Evolutionary conservation across 2,113 vertebrate genomes (phyloP).

Genomic region (Atractosteus spatula): DNA sequence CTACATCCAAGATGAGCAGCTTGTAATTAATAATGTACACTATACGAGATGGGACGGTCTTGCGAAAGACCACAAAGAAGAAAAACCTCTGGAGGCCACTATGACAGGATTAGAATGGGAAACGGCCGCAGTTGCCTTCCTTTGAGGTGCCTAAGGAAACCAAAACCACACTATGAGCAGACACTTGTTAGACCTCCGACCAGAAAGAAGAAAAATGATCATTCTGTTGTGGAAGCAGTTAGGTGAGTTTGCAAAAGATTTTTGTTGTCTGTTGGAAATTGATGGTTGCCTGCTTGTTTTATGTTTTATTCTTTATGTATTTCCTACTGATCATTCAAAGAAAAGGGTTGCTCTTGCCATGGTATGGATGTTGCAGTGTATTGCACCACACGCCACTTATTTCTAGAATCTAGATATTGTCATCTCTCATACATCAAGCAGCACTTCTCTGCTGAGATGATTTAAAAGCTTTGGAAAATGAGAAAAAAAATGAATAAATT

Average conservation of each 20-base stretch:
- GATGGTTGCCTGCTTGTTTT: no score
- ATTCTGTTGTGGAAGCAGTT: background rate
- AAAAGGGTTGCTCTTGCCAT: background rate
- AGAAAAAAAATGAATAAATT: background rate
- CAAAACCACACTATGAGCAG: conserved; percentile 17
- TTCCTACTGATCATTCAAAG: no score
- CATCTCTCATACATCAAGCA: background rate
- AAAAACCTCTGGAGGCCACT: conserved; percentile 11
- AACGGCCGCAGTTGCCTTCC: conserved; percentile 24
- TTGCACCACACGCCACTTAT: background rate
- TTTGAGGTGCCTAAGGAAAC: background rate
- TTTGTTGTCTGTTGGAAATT: no score
- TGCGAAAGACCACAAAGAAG: conserved; percentile 18
- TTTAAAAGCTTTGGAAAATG: background rate
- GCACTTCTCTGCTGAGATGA: background rate
- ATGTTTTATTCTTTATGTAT: no score
- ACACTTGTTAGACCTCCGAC: rapidly evolving
- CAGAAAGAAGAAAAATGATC: conserved; percentile 12
- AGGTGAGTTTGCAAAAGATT: conserved; percentile 19
- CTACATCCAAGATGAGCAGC: conserved; percentile 32
- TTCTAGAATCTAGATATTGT: background rate
- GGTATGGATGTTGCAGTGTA: background rate
- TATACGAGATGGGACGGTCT: conserved; percentile 44
- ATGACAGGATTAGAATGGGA: conserved; percentile 41
- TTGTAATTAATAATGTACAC: conserved; percentile 40